Base-by-base conservation (phyloP, 2,113 vertebrate species). In the Calonectris borealis region DNA sequence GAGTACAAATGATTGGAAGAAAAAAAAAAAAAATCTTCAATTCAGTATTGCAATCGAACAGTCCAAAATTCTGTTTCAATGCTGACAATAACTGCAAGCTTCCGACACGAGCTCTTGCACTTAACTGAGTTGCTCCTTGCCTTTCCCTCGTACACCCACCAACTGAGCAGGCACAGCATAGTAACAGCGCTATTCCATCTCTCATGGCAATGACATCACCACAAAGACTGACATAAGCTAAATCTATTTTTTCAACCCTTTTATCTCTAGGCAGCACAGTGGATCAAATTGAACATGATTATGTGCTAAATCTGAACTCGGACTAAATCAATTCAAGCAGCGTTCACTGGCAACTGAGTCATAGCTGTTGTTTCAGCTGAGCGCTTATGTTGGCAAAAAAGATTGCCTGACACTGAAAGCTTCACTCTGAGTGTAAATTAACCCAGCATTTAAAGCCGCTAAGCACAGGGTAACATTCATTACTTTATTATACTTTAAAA, bases 151-250 rank as follows among this genome's bases (percentile, higher is more conserved):
- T 89, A 93, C 97, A 91, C 88, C 88, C 96, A 62, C 93, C 96
- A 46, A 96, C 86, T 96, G 97, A 98, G 91, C 94, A 86, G 93
- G 97, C 96, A 94, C 73, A 90, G 97, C 97, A 58, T 72, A 96
- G 97, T 84, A 90, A 96, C 91, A 76, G 96, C 93, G 80, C 90
- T 94, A 84, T 87, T 79, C 92, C 96, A 97, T 97, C 93, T 91
- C 97, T 94, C 98, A 90, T 34, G 94, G 97, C 97, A 98, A 97
- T 99, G 98, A 99, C 99, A 99, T 99, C 98, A 99, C 96, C 97
- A 79, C 97, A 78, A 89, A 97, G 96, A 97, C 98, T 98, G 98
- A 98, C 98, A 98, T 94, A 95, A 98, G 97, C 98, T 80, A 97
- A 91, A 97, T 96, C 96, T 97, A 88, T 95, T 97, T 94, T 97